A percentile compares a stretch with the other conserved stretches of the same genome.
Evolutionary conservation across 2,797 vertebrate genomes (phyloP).

Genomic region (Danio choprae): DNA sequence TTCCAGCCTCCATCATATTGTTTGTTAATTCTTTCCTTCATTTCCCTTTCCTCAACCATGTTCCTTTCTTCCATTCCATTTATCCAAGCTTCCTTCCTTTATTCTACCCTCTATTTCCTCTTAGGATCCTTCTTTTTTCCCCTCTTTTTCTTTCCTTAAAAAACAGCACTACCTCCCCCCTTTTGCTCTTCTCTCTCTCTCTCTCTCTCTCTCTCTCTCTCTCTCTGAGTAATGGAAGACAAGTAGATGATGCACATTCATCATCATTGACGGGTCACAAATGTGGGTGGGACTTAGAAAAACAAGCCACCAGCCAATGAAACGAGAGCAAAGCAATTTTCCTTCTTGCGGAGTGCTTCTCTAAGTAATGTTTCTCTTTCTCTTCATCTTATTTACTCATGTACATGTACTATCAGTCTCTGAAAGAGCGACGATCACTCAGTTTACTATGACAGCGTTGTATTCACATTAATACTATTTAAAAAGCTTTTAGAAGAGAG

Average conservation of each 20-base stretch:
- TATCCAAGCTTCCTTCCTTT: background rate
- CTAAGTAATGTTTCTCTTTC: slow-evolving; percentile 10
- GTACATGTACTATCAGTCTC: background rate
- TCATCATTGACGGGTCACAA: background rate
- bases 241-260: background rate
- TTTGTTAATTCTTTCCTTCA: background rate
- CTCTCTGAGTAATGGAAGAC: background rate
- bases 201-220: slow-evolving; percentile 17
- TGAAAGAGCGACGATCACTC: slow-evolving; percentile 6
- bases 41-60: background rate
- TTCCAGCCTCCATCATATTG: no score
- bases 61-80: background rate
- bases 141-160: background rate
- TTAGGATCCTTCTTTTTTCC: background rate
- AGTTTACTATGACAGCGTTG: background rate
- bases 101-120: no score
- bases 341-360: background rate
- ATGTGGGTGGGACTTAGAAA: background rate
- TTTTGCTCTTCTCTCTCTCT: background rate
- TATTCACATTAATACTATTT: slow-evolving; percentile 47
- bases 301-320: background rate
- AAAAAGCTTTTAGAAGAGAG: slow-evolving; percentile 47
- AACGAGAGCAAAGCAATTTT: background rate
- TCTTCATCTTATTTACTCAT: slow-evolving; percentile 35
- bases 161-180: background rate